Conservation (phyloP, 1,140 invertebrate species). For the Drosophila orosa region DNA sequence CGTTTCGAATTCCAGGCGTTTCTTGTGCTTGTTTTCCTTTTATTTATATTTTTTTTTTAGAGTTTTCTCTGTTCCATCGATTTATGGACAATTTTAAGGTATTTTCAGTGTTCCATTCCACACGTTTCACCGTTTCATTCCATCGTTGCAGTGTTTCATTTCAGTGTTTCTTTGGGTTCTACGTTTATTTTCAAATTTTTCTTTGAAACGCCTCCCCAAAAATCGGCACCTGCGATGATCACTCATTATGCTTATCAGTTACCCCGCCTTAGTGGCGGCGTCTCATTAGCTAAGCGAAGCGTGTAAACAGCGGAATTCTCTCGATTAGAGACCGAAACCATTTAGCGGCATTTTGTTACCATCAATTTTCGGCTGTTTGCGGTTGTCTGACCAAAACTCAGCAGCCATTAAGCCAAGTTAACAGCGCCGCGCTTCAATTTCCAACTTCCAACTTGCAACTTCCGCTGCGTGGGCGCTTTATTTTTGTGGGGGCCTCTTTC, state of each 20-base stretch:
- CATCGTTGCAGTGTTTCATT: neutral
- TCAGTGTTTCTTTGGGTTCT: neutral
- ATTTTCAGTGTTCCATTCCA: conserved; percentile 4
- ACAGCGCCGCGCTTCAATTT: conserved; percentile 43
- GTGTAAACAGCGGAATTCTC: conserved; percentile 78
- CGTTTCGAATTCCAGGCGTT: conserved; percentile 39
- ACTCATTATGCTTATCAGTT: conserved; percentile 44
- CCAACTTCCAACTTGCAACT: conserved; percentile 67
- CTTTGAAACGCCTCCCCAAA: neutral
- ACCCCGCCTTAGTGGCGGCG: conserved; percentile 3
- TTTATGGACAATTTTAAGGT: neutral
- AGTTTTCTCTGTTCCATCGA: neutral
- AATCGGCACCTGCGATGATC: conserved; percentile 22
- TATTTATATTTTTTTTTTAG: neutral
- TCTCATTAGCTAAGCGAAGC: conserved; percentile 77
- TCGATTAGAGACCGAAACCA: conserved; percentile 60
- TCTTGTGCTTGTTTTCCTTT: conserved; percentile 4
- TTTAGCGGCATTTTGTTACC: conserved; percentile 79
- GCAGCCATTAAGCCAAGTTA: conserved; percentile 59
- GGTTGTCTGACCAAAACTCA: conserved; percentile 50
- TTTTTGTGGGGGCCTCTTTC: conserved; percentile 10
- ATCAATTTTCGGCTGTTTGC: conserved; percentile 51
- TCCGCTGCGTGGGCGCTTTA: conserved; percentile 58
- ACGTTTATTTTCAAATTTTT: neutral
- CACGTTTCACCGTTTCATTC: neutral